A percentile compares a stretch with the other conserved stretches of the same genome.
Evolutionary conservation across 2,113 vertebrate genomes (phyloP).

Genomic region (Mormyrus lacerda): DNA sequence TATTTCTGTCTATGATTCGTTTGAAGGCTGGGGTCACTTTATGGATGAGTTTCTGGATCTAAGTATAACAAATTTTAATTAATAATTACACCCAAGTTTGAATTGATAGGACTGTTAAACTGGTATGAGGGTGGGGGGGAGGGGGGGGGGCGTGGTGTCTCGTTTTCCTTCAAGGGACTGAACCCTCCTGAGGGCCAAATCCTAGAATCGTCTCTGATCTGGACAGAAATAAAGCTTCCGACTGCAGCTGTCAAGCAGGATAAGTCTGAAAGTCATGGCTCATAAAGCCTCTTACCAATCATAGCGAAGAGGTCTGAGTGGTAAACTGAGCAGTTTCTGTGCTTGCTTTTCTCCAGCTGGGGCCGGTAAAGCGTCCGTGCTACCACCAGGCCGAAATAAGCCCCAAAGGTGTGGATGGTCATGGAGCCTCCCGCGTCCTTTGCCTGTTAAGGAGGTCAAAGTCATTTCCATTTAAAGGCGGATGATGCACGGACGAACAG

Average conservation of each 20-base stretch:
- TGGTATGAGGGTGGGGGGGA: background rate
- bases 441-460: conserved; percentile 55
- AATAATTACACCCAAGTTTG: background rate
- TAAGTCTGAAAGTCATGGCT: background rate
- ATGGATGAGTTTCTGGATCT: background rate
- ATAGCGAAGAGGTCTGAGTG: conserved; percentile 75
- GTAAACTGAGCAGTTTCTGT: conserved; percentile 60
- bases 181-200: background rate
- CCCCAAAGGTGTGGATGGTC: conserved; percentile 86
- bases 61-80: background rate
- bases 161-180: background rate
- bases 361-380: conserved; percentile 69
- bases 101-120: background rate
- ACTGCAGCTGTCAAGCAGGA: background rate
- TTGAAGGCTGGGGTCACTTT: background rate
- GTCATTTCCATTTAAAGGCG: background rate
- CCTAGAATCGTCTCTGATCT: background rate
- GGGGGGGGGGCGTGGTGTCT: background rate
- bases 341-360: conserved; percentile 55
- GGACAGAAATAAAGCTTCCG: background rate
- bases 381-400: conserved; percentile 80
- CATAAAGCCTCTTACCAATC: conserved; percentile 63
- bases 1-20: background rate
- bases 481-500: background rate
- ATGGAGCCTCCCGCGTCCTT: conserved; percentile 80